phyloP scores from a whole-genome alignment of 2,113 vertebrate species.

The Nesogale talazaci region DNA sequence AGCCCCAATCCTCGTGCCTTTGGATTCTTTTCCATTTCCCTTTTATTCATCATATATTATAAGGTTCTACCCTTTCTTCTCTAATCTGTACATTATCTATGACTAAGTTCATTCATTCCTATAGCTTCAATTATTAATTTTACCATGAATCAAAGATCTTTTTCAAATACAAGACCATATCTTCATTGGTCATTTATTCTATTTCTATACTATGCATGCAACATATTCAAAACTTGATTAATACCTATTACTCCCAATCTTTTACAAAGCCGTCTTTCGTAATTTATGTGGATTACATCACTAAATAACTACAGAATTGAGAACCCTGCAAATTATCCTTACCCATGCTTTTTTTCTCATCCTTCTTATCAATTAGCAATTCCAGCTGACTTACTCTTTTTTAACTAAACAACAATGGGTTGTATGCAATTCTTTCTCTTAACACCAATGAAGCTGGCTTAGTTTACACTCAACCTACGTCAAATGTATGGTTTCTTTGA shows the following conservation, averaged over 20 bases:
- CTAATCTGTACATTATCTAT: not conserved
- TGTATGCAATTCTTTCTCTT: not conserved
- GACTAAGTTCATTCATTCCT: not conserved
- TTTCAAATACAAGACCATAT: not conserved
- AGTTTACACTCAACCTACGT: not conserved
- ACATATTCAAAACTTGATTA: not conserved
- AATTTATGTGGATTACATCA: not conserved
- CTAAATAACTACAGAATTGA: not conserved
- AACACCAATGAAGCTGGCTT: rapidly evolving
- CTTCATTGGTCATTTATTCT: not conserved
- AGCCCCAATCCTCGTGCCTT: not conserved
- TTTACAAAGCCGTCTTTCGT: not conserved
- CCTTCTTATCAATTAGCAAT: not conserved
- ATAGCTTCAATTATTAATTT: not conserved
- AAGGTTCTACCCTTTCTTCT: not conserved
- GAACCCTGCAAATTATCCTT: not conserved
- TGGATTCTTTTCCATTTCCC: not conserved
- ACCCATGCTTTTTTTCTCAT: not conserved
- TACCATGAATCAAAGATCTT: not conserved
- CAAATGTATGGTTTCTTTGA: not conserved
- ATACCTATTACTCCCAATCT: not conserved
- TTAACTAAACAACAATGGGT: not conserved
- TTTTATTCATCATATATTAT: not conserved
- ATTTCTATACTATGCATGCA: not conserved
- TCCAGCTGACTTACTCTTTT: not conserved